Conservation (phyloP, 2,888 invertebrate genomes). For the Schizotus pectinicornis region DNA sequence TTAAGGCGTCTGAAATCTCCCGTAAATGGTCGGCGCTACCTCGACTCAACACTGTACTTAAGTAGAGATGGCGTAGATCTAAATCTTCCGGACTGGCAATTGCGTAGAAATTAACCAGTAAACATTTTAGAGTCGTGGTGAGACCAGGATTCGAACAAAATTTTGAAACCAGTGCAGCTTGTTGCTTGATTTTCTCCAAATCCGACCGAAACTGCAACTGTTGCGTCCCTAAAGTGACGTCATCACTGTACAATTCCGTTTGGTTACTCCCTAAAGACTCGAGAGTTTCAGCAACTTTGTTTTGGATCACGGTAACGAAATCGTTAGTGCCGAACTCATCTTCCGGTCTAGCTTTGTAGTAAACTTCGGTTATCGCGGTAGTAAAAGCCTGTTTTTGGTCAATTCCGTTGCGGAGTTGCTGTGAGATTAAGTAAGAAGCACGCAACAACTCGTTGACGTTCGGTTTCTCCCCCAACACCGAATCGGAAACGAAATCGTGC, state of each 20-base stretch:
- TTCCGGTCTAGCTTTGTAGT: conserved; percentile 56
- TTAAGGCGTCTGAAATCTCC: conserved; percentile 17
- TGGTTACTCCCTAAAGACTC: conserved; percentile 6
- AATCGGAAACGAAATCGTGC: conserved; percentile 56
- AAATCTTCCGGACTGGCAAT: conserved; percentile 54
- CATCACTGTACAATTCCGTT: conserved; percentile 43
- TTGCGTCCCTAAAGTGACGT: conserved; percentile 54
- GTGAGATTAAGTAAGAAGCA: conserved; percentile 67
- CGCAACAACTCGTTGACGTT: conserved; percentile 70
- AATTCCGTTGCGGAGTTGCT: conserved; percentile 67
- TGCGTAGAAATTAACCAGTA: conserved; percentile 58
- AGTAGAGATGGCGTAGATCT: conserved; percentile 46
- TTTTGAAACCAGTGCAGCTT: conserved; percentile 56
- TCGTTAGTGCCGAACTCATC: conserved; percentile 54
- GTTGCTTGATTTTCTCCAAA: conserved; percentile 64
- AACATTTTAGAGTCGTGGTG: conserved; percentile 27
- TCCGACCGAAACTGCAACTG: conserved; percentile 63
- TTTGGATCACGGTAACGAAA: conserved; percentile 61
- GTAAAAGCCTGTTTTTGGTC: conserved; percentile 62
- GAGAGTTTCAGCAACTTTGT: conserved; percentile 53
- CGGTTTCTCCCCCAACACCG: conserved; percentile 66
- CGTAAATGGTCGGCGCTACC: background rate
- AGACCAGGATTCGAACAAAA: conserved; percentile 11
- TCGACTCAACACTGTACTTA: conserved; percentile 13
- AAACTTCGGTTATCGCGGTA: conserved; percentile 70